These are phyloP conservation scores for Drosophila punjabiensis DNA, from an alignment of 1,140 invertebrate species.

Conservation along the genomic window DNA sequence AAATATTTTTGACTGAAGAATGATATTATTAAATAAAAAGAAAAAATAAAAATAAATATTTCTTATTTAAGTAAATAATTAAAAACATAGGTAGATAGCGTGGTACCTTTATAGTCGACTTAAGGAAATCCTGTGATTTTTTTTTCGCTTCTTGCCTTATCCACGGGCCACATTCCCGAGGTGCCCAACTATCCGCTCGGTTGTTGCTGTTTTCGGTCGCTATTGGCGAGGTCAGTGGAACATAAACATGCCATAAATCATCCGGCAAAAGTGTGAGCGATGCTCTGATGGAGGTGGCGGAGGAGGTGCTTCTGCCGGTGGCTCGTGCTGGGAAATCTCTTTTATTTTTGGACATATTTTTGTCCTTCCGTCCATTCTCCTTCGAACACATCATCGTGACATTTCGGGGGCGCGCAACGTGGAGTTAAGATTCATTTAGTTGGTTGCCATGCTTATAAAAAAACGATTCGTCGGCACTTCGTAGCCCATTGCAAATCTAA, in stretches of 20 bases:
- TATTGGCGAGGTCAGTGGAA: conserved; percentile 75
- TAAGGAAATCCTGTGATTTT: not conserved
- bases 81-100: too few species aligned
- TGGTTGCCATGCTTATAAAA: conserved; percentile 28
- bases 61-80: not conserved
- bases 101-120: conserved; percentile 13
- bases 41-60: too few species aligned
- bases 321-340: conserved; percentile 66
- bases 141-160: conserved; percentile 24
- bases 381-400: conserved; percentile 31
- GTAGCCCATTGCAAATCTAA: conserved; percentile 62
- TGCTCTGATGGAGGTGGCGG: conserved; percentile 43
- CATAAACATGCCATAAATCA: conserved; percentile 81
- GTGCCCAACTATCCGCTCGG: conserved; percentile 36
- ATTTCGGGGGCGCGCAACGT: conserved; percentile 23
- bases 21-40: not conserved
- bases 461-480: conserved; percentile 52
- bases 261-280: conserved; percentile 47
- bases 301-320: conserved; percentile 24
- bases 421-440: conserved; percentile 52
- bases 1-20: not conserved
- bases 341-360: conserved; percentile 63
- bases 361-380: conserved; percentile 32
- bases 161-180: conserved; percentile 34
- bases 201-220: conserved; percentile 44